Conservation (phyloP, 2,113 vertebrate species). For the Saimiri boliviensis region DNA sequence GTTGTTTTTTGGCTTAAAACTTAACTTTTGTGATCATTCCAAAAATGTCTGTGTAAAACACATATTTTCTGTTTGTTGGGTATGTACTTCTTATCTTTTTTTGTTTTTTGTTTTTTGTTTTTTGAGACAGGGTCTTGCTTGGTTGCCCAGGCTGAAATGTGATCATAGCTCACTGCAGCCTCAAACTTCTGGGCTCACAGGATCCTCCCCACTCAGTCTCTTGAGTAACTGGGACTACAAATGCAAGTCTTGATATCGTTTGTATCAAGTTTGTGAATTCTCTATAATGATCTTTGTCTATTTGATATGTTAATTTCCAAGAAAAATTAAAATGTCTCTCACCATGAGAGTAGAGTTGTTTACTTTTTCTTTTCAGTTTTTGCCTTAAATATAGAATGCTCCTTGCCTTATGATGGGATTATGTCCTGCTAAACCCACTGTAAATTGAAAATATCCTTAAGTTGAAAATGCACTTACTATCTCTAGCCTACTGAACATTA, state of each 20-base stretch:
- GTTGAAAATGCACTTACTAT: not conserved
- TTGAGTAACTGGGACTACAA: not conserved
- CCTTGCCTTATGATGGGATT: not conserved
- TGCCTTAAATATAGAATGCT: not conserved
- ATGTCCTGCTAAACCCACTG: not conserved
- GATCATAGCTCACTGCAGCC: not conserved
- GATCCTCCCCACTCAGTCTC: not conserved
- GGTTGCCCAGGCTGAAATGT: not conserved
- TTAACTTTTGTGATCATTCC: not conserved
- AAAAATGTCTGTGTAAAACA: not conserved
- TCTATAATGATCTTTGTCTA: not conserved
- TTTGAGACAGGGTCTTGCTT: not conserved
- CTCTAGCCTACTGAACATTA: too few relatives aligned
- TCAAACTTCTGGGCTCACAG: not conserved
- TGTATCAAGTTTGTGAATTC: not conserved
- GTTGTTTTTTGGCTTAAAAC: not conserved
- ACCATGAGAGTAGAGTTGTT: not conserved
- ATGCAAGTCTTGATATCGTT: not conserved
- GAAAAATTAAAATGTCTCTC: not conserved
- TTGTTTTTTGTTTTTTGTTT: not conserved
- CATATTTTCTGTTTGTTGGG: not conserved
- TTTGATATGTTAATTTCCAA: not conserved
- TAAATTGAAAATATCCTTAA: not conserved
- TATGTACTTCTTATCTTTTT: not conserved
- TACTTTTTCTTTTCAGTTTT: constrained; percentile 3